A percentile compares a stretch with the other conserved stretches of the same genome.
Evolutionary conservation across 2,888 invertebrate genomes (phyloP).

Genomic region (Pteria penguin): DNA sequence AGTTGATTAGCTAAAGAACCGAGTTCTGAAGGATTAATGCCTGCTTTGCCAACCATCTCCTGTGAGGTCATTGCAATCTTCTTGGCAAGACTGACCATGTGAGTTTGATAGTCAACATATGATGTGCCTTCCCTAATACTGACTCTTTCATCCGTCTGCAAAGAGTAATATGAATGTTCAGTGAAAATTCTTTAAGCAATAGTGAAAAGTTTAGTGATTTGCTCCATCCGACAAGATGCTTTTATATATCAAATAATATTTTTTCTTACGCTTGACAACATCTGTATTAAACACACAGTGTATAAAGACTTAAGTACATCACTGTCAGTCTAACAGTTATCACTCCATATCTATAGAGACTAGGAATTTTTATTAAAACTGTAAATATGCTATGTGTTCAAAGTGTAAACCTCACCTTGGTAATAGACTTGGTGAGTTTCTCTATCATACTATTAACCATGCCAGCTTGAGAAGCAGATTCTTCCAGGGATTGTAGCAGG

Average conservation of each 20-base stretch:
- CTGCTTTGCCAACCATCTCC: conserved; percentile 92
- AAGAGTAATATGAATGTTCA: conserved; percentile 25
- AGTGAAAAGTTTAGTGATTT: too few species aligned
- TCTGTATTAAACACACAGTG: too few species aligned
- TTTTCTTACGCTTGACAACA: too few species aligned
- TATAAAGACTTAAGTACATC: too few species aligned
- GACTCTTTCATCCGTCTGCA: conserved; percentile 74
- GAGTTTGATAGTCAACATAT: conserved; percentile 97
- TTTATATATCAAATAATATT: too few species aligned
- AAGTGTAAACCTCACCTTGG: conserved; percentile 72
- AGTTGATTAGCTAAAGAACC: conserved; percentile 92
- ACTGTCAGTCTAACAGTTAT: too few species aligned
- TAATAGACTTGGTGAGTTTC: conserved; percentile 93
- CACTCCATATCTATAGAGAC: too few species aligned
- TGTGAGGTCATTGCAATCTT: conserved; percentile 95
- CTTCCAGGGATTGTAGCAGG: conserved; percentile 87
- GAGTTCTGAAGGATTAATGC: conserved; percentile 85
- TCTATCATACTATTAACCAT: conserved; percentile 94
- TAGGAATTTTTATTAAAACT: too few species aligned
- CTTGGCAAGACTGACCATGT: conserved; percentile 96
- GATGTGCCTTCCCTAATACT: conserved; percentile 73
- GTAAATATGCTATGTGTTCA: too few species aligned
- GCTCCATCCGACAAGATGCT: too few species aligned
- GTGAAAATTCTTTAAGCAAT: too few species aligned
- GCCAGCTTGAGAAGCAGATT: conserved; percentile 90